Evolutionary conservation across 2,113 vertebrate genomes (phyloP), one percentile per base, ranked within the genome.

Genomic region (Anguilla rostrata): DNA sequence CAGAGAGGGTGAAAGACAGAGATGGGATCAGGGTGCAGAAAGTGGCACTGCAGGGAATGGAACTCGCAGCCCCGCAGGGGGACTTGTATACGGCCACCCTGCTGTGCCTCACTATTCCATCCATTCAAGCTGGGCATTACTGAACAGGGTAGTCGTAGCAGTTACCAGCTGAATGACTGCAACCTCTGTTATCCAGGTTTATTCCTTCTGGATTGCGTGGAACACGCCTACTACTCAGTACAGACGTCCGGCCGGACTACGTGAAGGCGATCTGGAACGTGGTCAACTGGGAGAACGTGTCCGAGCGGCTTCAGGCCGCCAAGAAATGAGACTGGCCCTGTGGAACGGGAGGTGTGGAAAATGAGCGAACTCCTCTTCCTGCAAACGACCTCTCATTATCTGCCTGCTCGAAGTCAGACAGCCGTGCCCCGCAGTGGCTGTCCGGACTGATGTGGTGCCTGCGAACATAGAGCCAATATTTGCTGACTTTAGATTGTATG

Each of bases 211-310:
- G 82, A 99, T 99, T 0, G 98, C 0, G 98, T 99, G 98, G 98
- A 99, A 88, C 98, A 99, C 53, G 98, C 98, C 49, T 99, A 99
- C 86, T 99, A 99, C 89, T 85, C 98, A 99, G 87, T 99, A 99
- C 93, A 99, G 99, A 99, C 18, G 97, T 99, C 86, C 95, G 98
- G 29, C 98, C 98, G 0, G 98, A 99, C 91, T 99, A 99, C 81
- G 96, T 99, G 79, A 99, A 99, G 90, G 98, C 98, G 8, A 98
- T 99, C 90, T 99, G 98, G 98, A 99, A 97, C 83, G 96, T 98
- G 40, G 94, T 99, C 92, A 99, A 96, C 94, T 99, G 98, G 98
- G 97, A 98, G 87, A 98, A 99, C 39, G 96, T 99, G 66, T 91
- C 91, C 22, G 96, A 98, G 82, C 96, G 98, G 93, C 97, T 97